Evolutionary conservation across 1,140 invertebrate species (phyloP).

Genomic region (Condylostylus longicornis): DNA sequence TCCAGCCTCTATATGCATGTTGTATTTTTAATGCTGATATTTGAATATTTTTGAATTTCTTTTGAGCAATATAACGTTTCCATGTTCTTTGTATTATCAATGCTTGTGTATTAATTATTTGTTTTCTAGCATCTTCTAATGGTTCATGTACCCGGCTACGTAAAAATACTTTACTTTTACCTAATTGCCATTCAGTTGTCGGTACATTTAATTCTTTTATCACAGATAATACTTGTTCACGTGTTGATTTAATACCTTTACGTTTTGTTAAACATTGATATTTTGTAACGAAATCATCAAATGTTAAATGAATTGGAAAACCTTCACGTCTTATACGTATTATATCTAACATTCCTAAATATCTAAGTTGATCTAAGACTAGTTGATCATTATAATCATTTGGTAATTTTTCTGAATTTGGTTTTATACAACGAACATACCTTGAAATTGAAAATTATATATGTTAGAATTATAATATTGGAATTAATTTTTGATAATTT

Average conservation of each 20-base stretch:
- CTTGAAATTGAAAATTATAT: slow-evolving; percentile 31
- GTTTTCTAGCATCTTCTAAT: slow-evolving; percentile 62
- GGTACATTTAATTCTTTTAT: slow-evolving; percentile 46
- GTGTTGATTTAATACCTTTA: slow-evolving; percentile 9
- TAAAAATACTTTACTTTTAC: slow-evolving; percentile 80
- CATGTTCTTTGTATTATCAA: slow-evolving; percentile 67
- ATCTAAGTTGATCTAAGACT: slow-evolving; percentile 79
- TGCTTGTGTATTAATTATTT: slow-evolving; percentile 53
- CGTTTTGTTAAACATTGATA: slow-evolving; percentile 23
- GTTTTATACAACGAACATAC: slow-evolving; percentile 92
- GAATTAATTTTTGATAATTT: not conserved
- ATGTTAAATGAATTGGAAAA: slow-evolving; percentile 74
- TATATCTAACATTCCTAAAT: slow-evolving; percentile 92
- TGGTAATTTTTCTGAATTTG: slow-evolving; percentile 74
- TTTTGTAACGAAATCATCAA: slow-evolving; percentile 60
- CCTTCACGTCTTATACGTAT: slow-evolving; percentile 86
- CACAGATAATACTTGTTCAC: slow-evolving; percentile 25
- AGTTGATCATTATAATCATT: slow-evolving; percentile 69
- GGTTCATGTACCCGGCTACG: slow-evolving; percentile 71
- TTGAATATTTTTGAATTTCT: slow-evolving; percentile 50
- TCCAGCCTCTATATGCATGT: slow-evolving; percentile 75
- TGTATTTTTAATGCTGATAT: slow-evolving; percentile 68
- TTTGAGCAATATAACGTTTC: slow-evolving; percentile 44
- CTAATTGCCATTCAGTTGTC: slow-evolving; percentile 75
- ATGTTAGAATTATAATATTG: slow-evolving; percentile 1